Evolutionary conservation across 2,797 vertebrate species (phyloP), one percentile per base, ranked within the genome.

Genomic region (Poeciliopsis infans): DNA sequence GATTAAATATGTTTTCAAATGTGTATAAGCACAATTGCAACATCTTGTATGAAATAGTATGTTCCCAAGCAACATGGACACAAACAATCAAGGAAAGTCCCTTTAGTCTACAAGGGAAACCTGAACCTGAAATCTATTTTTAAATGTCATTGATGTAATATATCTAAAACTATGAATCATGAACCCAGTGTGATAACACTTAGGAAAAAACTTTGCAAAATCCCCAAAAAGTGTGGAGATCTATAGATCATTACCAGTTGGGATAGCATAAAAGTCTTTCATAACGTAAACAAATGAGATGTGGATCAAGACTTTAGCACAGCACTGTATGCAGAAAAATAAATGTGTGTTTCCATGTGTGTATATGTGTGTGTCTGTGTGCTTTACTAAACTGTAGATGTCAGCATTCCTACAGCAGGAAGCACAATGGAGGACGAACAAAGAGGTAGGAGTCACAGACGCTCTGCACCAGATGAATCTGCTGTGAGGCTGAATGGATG

Each of bases 331-430:
- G 73, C 75, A 25, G 76, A 83, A 82, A 84, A 85, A 88, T 87
- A 82, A 81, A 77, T 69, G 89, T 83, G 90, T 72, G 85, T 91
- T 81, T 83, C 86, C 79, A 79, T 77, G 25, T 59, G 55, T 79
- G 6, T 3, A 2, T 45, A 5, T 28, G 36, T 43, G 66, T 79
- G 80, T 73, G 79, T 83, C 75, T 70, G 83, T 83, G 83, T 46
- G 82, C 75, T 71, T 82, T 82, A 87, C 78, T 85, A 93, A 93
- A 95, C 82, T 70, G 92, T 90, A 55, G 72, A 77, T 43, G 89
- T 96, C 95, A 96, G 95, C 95, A 95, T 95, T 96, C 93, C 94
- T 90, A 87, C 73, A 83, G 83, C 86, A 86, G 86, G 92, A 93
- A 90, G 90, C 93, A 95, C 94, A 96, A 95, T 93, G 80, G 85